phyloP scores from a whole-genome alignment of 2,888 invertebrate species.

The Hydrotaea diabolus region DNA sequence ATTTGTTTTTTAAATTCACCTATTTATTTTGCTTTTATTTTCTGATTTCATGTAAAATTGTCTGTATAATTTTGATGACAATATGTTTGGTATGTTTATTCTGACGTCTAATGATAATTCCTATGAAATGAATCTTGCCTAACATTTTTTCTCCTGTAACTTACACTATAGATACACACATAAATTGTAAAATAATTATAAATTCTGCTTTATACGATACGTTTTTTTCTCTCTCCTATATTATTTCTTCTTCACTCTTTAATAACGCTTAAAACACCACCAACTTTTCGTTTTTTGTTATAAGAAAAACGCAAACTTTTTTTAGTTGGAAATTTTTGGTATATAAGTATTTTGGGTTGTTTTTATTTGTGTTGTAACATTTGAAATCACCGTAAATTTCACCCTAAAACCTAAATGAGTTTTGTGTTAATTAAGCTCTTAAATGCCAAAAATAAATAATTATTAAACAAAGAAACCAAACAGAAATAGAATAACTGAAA shows the following conservation, averaged over 20 bases:
- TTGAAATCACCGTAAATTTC: slow-evolving; percentile 28
- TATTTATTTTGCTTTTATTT: not conserved
- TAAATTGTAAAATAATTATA: slow-evolving; percentile 47
- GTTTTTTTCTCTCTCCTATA: slow-evolving; percentile 3
- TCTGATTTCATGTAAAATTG: not conserved
- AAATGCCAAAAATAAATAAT: not conserved
- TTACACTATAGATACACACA: not conserved
- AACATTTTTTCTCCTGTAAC: slow-evolving; percentile 13
- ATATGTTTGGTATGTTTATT: slow-evolving; percentile 12
- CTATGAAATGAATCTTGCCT: slow-evolving; percentile 36
- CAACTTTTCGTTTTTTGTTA: slow-evolving; percentile 15
- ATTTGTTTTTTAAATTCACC: not conserved
- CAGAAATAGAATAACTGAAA: slow-evolving; percentile 29
- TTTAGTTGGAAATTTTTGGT: not conserved
- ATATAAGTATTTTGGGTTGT: not conserved
- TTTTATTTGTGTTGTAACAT: no score
- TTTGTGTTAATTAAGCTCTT: slow-evolving; percentile 13
- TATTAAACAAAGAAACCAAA: slow-evolving; percentile 42
- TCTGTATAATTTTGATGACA: not conserved
- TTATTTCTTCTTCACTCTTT: slow-evolving; percentile 29
- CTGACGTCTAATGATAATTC: slow-evolving; percentile 18
- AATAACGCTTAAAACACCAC: slow-evolving; percentile 37
- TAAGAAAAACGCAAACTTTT: not conserved
- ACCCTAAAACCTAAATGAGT: not conserved
- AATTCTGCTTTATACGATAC: slow-evolving; percentile 57